Conservation (phyloP, 2,113 vertebrate genomes). For the Rhegmatorhina hoffmannsi region DNA sequence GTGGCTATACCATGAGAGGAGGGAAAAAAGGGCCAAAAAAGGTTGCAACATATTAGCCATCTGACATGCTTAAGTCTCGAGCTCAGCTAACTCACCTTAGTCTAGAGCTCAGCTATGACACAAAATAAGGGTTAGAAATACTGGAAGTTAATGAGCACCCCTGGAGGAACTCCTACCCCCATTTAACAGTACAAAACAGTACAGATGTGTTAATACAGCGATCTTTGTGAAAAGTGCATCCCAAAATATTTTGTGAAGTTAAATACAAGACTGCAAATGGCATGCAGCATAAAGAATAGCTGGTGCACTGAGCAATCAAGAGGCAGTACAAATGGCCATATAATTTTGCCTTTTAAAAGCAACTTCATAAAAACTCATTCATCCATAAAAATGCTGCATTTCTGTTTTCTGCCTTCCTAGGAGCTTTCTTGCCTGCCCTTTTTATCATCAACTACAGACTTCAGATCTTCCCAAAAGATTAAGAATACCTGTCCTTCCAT, state of each 20-base stretch:
- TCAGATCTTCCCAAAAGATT: constrained; percentile 16
- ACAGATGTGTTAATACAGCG: constrained; percentile 13
- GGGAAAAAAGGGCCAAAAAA: neutral
- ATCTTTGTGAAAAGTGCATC: constrained; percentile 8
- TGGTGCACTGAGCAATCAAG: constrained; percentile 59
- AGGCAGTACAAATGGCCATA: constrained; percentile 58
- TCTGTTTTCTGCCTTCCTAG: constrained; percentile 49
- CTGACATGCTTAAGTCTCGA: neutral
- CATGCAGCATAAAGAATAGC: constrained; percentile 48
- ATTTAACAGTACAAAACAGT: neutral
- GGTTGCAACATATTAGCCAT: neutral
- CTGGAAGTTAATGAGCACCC: neutral
- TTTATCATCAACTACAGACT: constrained; percentile 6
- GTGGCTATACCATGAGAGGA: neutral
- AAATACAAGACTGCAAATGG: constrained; percentile 52
- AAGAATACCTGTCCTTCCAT: neutral
- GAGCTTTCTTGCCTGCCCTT: constrained; percentile 10
- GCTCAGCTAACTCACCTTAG: neutral
- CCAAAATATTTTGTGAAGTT: constrained; percentile 35
- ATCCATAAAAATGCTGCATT: constrained; percentile 55
- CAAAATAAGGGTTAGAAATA: neutral
- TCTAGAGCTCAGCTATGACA: neutral
- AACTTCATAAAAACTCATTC: constrained; percentile 65
- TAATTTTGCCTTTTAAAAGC: constrained; percentile 65
- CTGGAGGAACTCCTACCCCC: neutral